Base-by-base conservation (phyloP, 1,140 invertebrate species). In the Drosophila novamexicana region DNA sequence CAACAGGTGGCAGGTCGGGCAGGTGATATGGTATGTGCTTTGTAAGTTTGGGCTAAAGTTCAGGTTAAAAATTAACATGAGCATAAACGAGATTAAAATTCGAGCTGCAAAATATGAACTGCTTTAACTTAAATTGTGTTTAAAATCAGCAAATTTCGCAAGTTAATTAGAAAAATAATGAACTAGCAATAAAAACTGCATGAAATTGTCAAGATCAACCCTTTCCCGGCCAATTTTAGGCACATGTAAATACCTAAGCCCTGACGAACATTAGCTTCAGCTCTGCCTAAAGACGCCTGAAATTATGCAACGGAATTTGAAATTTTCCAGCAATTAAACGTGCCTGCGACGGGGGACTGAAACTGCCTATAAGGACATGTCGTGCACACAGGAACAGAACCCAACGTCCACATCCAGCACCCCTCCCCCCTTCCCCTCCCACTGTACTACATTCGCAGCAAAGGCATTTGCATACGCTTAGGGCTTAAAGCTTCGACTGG, bases 301-400 rank as follows among this genome's bases (percentile, higher is more conserved):
- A 64, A 77, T 57, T 79, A 81, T 74, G 79, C 68, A 50, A 71
- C 39, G 72, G 72, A 88, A 77, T 77, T 82, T 65, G 29, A 70
- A 86, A 74, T 76, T 67, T 65, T 74, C 71, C 53, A 72, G 72
- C 83, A 77, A 82, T 86, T 88, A 88, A 82, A 59, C 66, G 68
- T 47, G 53, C 32, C 59, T 47, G 68, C 49, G 39, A 47, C 53
- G 8, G 7, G 70, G 70, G 70, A 73, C 54, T 61, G 18, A 18
- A 61, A 64, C 44, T 29, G 67, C 58, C 61, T 68, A 49, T 52
- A 50, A 61, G 63, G 49, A 69, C 56, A 44, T 16, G 57, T 29
- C 22, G 22, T 29, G 54, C 53, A 36, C 62, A 71, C 64, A 78
- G 47, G 7, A 18, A 34, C 52, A 66, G 34, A 45, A 5, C 49